Conservation (phyloP, 2,113 vertebrate genomes). For the Tricholaema leucomelas region DNA sequence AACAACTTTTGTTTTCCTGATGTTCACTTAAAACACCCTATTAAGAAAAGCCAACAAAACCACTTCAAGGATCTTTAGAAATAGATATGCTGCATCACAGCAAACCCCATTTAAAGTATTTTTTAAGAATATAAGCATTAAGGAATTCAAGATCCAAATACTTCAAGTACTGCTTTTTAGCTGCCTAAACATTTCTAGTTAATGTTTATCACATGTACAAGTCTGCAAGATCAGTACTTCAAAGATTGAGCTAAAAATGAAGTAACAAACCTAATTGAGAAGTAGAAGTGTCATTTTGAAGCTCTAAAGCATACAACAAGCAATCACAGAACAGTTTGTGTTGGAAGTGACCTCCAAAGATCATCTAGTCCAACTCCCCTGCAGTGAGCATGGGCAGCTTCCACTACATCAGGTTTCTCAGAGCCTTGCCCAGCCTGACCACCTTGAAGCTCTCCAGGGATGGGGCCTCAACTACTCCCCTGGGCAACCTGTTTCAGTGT, state of each 20-base stretch:
- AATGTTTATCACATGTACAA: neutral
- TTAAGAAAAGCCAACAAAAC: neutral
- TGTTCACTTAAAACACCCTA: neutral
- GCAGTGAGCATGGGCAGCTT: too few relatives aligned
- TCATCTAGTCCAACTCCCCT: too few relatives aligned
- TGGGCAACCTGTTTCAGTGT: too few relatives aligned
- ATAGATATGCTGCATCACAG: neutral
- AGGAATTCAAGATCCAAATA: neutral
- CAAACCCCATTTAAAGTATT: neutral
- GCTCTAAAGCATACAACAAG: neutral
- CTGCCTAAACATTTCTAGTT: neutral
- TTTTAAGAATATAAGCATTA: neutral
- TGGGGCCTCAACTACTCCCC: too few relatives aligned
- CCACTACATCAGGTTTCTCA: too few relatives aligned
- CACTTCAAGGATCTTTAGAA: neutral
- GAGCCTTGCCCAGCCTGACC: too few relatives aligned
- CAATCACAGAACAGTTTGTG: neutral
- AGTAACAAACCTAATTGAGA: neutral
- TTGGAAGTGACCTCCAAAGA: too few relatives aligned
- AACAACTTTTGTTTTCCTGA: neutral
- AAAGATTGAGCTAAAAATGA: neutral
- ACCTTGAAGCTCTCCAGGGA: too few relatives aligned
- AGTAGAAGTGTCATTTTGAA: neutral
- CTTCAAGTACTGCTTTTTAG: neutral
- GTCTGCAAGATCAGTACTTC: neutral